phyloP scores from a whole-genome alignment of 2,888 invertebrate species.

The Habrosyne pyritoides region DNA sequence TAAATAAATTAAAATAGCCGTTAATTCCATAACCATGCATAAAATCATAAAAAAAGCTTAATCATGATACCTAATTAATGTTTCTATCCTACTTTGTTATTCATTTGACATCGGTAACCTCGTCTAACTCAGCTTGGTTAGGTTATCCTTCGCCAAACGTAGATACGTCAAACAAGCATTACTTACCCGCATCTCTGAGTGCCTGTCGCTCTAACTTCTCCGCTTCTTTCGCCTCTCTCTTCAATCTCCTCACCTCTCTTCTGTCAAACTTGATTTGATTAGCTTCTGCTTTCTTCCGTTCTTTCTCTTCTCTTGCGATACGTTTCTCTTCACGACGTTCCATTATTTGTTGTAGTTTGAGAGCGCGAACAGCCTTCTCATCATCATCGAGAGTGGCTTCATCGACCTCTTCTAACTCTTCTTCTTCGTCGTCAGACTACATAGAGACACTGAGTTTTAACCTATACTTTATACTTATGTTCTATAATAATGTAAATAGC shows the following conservation, averaged over 20 bases:
- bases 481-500: neutral
- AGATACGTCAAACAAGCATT: neutral
- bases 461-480: neutral
- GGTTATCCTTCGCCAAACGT: no score
- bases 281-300: slow-evolving; percentile 51
- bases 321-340: slow-evolving; percentile 53
- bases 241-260: slow-evolving; percentile 58
- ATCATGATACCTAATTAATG: no score
- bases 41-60: no score
- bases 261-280: slow-evolving; percentile 59
- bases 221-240: slow-evolving; percentile 59
- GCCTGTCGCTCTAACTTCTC: slow-evolving; percentile 58
- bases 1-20: no score
- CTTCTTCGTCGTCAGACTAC: slow-evolving; percentile 59
- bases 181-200: slow-evolving; percentile 59
- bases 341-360: slow-evolving; percentile 49
- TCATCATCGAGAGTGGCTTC: slow-evolving; percentile 70
- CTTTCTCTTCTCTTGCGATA: slow-evolving; percentile 53
- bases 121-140: no score
- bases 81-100: no score
- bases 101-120: no score
- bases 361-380: slow-evolving; percentile 61
- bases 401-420: slow-evolving; percentile 69
- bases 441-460: slow-evolving; percentile 1
- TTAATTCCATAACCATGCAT: no score